Evolutionary conservation across 2,888 invertebrate species (phyloP).

Genomic region (Branchipolynoe longqiensis): DNA sequence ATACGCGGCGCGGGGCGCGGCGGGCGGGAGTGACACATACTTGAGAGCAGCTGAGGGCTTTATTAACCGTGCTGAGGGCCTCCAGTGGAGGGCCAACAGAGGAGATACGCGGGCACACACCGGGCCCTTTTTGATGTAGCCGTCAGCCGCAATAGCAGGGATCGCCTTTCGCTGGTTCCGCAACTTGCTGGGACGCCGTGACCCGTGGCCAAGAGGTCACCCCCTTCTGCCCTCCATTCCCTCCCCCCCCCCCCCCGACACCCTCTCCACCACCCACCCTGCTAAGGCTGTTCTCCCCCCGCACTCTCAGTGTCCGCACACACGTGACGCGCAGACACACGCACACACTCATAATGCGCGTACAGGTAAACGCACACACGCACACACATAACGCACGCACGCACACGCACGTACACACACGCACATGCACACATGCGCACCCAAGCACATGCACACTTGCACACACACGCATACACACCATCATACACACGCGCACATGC

Average conservation of each 20-base stretch:
- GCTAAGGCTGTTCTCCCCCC: too few relatives aligned
- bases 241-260: not conserved
- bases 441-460: not conserved
- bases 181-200: not conserved
- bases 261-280: too few relatives aligned
- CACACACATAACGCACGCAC: not conserved
- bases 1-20: not conserved
- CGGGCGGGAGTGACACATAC: constrained; percentile 31
- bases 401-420: not conserved
- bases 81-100: constrained; percentile 1
- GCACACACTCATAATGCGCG: too few relatives aligned
- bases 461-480: not conserved
- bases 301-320: too few relatives aligned
- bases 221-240: not conserved
- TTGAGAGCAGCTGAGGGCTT: constrained; percentile 21
- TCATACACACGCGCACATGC: not conserved
- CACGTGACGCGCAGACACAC: too few relatives aligned
- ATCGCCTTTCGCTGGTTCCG: not conserved
- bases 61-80: constrained; percentile 30
- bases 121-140: constrained; percentile 46
- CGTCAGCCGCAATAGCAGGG: not conserved
- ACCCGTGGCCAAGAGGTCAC: not conserved
- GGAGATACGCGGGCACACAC: constrained; percentile 21
- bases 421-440: not conserved
- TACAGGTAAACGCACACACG: too few relatives aligned